A percentile compares a stretch with the other conserved stretches of the same genome.
phyloP scores from a whole-genome alignment of 1,140 invertebrate species.

The Cepaea nemoralis region DNA sequence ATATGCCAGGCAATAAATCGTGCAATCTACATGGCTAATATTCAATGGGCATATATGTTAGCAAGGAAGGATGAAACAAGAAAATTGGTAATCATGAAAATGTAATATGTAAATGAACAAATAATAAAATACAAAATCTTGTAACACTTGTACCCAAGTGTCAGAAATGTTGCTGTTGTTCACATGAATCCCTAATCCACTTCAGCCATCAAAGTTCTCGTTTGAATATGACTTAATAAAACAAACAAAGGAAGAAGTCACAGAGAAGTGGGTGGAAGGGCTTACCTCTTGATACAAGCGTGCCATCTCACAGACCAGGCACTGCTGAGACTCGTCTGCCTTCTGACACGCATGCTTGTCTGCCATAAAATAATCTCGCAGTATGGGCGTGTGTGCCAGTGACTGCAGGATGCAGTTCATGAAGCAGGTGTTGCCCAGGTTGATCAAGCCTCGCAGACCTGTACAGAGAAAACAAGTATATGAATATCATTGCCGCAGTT shows the following conservation, averaged over 20 bases:
- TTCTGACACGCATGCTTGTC: conserved; percentile 81
- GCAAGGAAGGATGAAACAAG: no score
- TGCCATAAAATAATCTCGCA: conserved; percentile 95
- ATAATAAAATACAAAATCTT: no score
- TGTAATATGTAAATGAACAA: no score
- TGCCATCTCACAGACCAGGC: conserved; percentile 92
- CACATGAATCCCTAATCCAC: no score
- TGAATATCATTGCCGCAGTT: no score
- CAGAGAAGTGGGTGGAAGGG: not conserved
- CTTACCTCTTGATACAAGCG: conserved; percentile 71
- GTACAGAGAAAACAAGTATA: conserved; percentile 18
- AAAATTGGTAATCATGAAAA: no score
- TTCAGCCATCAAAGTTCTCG: no score
- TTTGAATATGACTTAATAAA: not conserved
- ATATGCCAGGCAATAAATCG: no score
- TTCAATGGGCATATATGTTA: no score
- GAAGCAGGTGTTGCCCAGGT: conserved; percentile 98
- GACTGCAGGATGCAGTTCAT: conserved; percentile 99
- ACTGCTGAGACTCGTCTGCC: conserved; percentile 74
- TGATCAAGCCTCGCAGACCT: conserved; percentile 86
- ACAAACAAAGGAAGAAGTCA: not conserved
- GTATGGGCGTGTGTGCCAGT: conserved; percentile 91
- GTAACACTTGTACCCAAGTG: no score
- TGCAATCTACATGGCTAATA: no score
- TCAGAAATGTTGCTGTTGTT: no score